Evolutionary conservation across 2,113 vertebrate genomes (phyloP).

Genomic region (Mystacornis crossleyi): DNA sequence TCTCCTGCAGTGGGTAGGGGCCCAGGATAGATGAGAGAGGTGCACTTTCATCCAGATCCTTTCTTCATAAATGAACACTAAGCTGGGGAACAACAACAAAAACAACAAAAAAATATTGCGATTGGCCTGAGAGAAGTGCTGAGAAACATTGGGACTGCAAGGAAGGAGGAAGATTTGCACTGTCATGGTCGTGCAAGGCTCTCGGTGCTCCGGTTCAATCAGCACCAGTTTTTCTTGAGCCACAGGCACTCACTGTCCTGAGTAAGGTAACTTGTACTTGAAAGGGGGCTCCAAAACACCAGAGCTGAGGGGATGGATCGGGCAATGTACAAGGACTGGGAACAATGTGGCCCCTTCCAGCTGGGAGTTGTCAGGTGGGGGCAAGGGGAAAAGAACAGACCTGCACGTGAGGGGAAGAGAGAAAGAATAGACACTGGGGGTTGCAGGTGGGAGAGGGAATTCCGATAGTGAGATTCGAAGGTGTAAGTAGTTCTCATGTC

Average conservation of each 20-base stretch:
- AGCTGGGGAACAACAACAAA: background rate
- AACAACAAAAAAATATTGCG: background rate
- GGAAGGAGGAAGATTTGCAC: background rate
- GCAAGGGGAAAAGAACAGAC: background rate
- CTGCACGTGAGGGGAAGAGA: background rate
- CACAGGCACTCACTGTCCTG: rapidly evolving
- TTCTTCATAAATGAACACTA: background rate
- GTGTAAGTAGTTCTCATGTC: background rate
- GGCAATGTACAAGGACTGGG: rapidly evolving
- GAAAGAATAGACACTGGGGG: background rate
- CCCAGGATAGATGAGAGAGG: background rate
- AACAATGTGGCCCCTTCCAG: background rate
- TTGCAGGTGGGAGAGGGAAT: background rate
- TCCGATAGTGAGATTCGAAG: background rate
- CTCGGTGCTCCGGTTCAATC: background rate
- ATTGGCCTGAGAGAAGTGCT: background rate
- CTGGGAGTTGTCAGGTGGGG: rapidly evolving
- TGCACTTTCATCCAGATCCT: background rate
- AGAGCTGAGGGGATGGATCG: rapidly evolving
- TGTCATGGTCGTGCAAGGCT: rapidly evolving
- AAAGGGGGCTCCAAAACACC: background rate
- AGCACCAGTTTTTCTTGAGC: background rate
- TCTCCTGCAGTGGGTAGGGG: background rate
- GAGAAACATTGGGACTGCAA: background rate
- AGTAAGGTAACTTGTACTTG: background rate